phyloP scores from a whole-genome alignment of 1,140 invertebrate genomes.

The Colletes latitarsis region DNA sequence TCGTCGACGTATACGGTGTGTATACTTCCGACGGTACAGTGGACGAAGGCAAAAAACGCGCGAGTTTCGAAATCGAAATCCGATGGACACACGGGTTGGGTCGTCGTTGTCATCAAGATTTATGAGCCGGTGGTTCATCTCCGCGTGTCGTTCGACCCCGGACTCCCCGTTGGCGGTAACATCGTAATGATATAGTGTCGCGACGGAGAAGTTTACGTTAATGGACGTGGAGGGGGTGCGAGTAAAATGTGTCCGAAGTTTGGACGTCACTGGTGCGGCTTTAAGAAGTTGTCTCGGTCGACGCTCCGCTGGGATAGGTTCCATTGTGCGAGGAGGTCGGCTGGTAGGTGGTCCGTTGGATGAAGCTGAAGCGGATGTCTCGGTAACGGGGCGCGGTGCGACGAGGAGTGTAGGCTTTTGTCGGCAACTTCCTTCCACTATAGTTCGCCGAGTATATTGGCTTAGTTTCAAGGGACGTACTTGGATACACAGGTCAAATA shows the following conservation, averaged over 20 bases:
- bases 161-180: constrained; percentile 53
- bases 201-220: constrained; percentile 67
- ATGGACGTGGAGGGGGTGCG: constrained; percentile 32
- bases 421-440: constrained; percentile 61
- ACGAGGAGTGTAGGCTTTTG: constrained; percentile 62
- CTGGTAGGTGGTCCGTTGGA: constrained; percentile 39
- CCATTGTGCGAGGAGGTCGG: constrained; percentile 62
- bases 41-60: neutral
- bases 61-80: neutral
- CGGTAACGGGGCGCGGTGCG: neutral
- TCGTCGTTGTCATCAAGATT: constrained; percentile 38
- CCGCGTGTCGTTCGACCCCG: constrained; percentile 21
- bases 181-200: constrained; percentile 70
- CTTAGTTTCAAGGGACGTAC: constrained; percentile 64
- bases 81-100: constrained; percentile 5
- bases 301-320: constrained; percentile 57
- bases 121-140: constrained; percentile 22
- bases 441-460: constrained; percentile 62
- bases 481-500: constrained; percentile 58
- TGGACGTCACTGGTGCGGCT: constrained; percentile 67
- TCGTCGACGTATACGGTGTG: no score
- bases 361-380: constrained; percentile 32
- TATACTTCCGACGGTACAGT: no score
- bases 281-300: constrained; percentile 73
- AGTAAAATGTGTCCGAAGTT: constrained; percentile 74